Evolutionary conservation across 2,888 invertebrate species (phyloP).

Genomic region (Amiota mariae): DNA sequence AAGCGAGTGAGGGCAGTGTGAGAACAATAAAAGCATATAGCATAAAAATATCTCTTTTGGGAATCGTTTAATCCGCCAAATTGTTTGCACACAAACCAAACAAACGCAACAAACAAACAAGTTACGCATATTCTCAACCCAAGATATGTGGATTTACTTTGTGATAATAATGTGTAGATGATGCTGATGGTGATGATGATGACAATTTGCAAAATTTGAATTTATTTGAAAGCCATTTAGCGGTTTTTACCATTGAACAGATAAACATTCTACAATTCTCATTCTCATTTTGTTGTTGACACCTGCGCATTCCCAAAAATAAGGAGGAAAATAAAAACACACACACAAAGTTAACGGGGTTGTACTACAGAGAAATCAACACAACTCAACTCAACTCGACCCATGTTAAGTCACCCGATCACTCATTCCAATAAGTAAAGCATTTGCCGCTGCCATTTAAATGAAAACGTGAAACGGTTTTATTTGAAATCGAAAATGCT

Average conservation of each 20-base stretch:
- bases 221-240: slow-evolving; percentile 67
- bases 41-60: slow-evolving; percentile 65
- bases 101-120: background rate
- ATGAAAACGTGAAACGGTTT: slow-evolving; percentile 46
- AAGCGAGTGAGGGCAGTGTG: no score
- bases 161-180: background rate
- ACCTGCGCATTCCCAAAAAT: no score
- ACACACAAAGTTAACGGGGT: no score
- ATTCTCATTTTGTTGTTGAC: background rate
- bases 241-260: slow-evolving; percentile 44
- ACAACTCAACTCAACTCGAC: no score
- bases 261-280: background rate
- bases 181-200: slow-evolving; percentile 13
- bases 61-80: slow-evolving; percentile 65
- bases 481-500: slow-evolving; percentile 69
- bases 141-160: background rate
- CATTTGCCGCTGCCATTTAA: slow-evolving; percentile 6
- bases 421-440: background rate
- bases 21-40: slow-evolving; percentile 22
- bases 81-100: slow-evolving; percentile 53
- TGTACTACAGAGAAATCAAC: no score
- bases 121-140: no score
- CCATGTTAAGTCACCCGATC: no score
- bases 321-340: no score
- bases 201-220: slow-evolving; percentile 64